These are phyloP conservation scores for Cremastinae sp. DNA, from an alignment of 2,888 invertebrate species.

Conservation along the genomic window DNA sequence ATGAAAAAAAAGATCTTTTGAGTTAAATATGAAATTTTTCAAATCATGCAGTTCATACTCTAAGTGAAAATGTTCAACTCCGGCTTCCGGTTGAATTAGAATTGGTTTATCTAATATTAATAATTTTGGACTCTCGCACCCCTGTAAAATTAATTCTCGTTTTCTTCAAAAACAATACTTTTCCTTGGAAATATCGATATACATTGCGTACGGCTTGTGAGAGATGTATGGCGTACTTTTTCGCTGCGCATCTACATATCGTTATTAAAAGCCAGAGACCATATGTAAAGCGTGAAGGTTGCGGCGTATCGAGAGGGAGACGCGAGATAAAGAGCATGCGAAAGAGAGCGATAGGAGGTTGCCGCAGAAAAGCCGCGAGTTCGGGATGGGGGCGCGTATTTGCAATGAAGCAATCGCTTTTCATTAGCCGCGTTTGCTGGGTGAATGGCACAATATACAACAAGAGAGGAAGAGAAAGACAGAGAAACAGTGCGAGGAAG, in stretches of 20 bases:
- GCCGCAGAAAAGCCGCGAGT: constrained; percentile 56
- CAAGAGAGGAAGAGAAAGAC: constrained; percentile 28
- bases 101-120: too few relatives aligned
- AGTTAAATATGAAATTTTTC: too few relatives aligned
- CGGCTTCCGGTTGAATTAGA: too few relatives aligned
- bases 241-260: constrained; percentile 14
- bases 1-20: too few relatives aligned
- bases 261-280: constrained; percentile 14
- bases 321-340: constrained; percentile 3
- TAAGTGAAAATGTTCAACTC: too few relatives aligned
- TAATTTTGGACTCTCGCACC: too few relatives aligned
- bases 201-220: not conserved
- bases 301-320: constrained; percentile 41
- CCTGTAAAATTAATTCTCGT: too few relatives aligned
- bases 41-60: too few relatives aligned
- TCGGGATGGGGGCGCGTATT: constrained; percentile 48
- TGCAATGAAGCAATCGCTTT: constrained; percentile 63
- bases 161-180: not conserved
- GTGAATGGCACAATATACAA: constrained; percentile 19
- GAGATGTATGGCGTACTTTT: constrained; percentile 29
- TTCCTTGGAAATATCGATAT: constrained; percentile 7
- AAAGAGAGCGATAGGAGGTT: not conserved
- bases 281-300: constrained; percentile 40
- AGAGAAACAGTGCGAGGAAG: constrained; percentile 3
- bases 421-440: constrained; percentile 61